Percentiles rank a stretch among this genome's conserved stretches.
Evolutionary conservation across 2,888 invertebrate genomes (phyloP).

Genomic region (Rhagophthalmus giganteus): DNA sequence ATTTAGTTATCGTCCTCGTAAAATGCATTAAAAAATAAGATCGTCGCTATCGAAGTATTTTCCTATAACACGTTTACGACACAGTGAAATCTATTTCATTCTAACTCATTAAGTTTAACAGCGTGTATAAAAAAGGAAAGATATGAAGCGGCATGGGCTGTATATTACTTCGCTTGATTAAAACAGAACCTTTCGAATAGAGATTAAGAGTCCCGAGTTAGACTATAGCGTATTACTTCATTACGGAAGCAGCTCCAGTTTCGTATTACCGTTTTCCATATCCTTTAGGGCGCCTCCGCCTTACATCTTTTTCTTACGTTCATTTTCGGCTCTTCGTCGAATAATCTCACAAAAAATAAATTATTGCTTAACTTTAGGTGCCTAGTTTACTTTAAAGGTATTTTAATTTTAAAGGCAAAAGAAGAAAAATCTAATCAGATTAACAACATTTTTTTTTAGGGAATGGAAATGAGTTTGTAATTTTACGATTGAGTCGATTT

Average conservation of each 20-base stretch:
- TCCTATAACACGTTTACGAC: conserved; percentile 49
- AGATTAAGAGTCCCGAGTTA: conserved; percentile 39
- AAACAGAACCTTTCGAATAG: conserved; percentile 42
- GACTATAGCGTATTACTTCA: conserved; percentile 31
- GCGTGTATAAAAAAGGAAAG: conserved; percentile 31
- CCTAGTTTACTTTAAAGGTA: no score
- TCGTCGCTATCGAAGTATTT: conserved; percentile 47
- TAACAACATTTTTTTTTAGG: no score
- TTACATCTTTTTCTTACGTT: no score
- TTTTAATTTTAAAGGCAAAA: no score
- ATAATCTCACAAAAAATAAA: no score
- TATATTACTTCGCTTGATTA: conserved; percentile 45
- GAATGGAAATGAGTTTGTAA: no score
- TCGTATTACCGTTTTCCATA: conserved; percentile 28
- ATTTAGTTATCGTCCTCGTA: conserved; percentile 48
- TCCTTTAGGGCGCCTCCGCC: conserved; percentile 19
- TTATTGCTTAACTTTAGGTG: conserved; percentile 4
- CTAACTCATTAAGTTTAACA: conserved; percentile 50
- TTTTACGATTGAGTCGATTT: no score
- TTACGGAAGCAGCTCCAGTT: conserved; percentile 25
- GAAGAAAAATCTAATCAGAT: no score
- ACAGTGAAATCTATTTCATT: conserved; percentile 48
- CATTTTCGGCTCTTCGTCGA: no score
- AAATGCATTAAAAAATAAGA: conserved; percentile 50
- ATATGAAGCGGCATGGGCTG: conserved; percentile 34